phyloP scores from a whole-genome alignment of 2,113 vertebrate species.

The Furnarius figulus region DNA sequence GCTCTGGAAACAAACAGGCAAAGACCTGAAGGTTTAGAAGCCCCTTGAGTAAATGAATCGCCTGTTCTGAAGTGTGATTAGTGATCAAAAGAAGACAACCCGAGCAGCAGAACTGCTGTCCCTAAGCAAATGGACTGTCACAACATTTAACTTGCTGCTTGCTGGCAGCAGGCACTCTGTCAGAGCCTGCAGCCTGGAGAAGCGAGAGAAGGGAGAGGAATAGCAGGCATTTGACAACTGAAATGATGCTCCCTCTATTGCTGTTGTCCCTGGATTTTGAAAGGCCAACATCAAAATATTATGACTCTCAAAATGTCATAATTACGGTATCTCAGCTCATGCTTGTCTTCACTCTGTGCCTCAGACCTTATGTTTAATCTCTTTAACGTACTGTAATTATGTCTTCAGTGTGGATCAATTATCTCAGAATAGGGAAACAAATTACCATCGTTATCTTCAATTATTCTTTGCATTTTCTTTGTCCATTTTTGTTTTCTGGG shows the following conservation, averaged over 20 bases:
- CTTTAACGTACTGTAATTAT: slow-evolving; percentile 71
- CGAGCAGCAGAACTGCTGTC: not conserved
- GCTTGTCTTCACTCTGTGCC: slow-evolving; percentile 38
- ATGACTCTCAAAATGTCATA: slow-evolving; percentile 66
- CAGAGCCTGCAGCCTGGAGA: not conserved
- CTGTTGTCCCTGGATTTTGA: slow-evolving; percentile 41
- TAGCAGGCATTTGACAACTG: not conserved
- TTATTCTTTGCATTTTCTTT: slow-evolving; percentile 69
- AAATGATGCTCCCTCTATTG: not conserved
- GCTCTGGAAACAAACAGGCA: not conserved
- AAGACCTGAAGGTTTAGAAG: not conserved
- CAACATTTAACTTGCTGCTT: not conserved
- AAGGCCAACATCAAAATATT: slow-evolving; percentile 76
- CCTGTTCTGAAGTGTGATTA: slow-evolving; percentile 5
- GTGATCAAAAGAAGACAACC: not conserved
- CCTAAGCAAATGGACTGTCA: slow-evolving; percentile 10
- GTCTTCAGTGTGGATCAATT: slow-evolving; percentile 70
- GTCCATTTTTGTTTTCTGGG: slow-evolving; percentile 14
- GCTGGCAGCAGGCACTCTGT: slow-evolving; percentile 30
- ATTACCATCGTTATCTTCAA: slow-evolving; percentile 71
- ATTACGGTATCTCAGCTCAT: slow-evolving; percentile 51
- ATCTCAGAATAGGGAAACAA: slow-evolving; percentile 74
- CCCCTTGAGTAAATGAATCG: not conserved
- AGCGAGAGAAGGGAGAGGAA: not conserved
- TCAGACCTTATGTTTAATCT: slow-evolving; percentile 71